Conservation (phyloP, 2,888 invertebrate species). For the Arctia plantaginis region DNA sequence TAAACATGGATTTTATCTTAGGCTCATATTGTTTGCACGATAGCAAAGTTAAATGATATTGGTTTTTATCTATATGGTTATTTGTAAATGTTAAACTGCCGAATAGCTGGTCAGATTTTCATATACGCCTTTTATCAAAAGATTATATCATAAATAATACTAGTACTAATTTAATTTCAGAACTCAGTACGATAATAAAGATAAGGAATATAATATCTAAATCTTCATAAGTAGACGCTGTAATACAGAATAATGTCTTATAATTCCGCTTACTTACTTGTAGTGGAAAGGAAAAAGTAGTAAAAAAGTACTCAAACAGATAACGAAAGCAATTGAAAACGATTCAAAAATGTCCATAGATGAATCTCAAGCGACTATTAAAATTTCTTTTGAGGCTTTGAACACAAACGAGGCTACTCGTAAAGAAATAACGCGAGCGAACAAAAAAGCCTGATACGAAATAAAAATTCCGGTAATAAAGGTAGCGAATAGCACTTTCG, state of each 20-base stretch:
- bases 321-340: constrained; percentile 21
- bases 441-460: constrained; percentile 70
- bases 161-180: not conserved
- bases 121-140: no score
- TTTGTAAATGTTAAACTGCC: no score
- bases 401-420: constrained; percentile 64
- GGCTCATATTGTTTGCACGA: not conserved
- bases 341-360: constrained; percentile 17
- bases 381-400: constrained; percentile 38
- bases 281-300: not conserved
- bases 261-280: not conserved
- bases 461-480: constrained; percentile 74
- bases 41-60: not conserved
- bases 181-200: not conserved
- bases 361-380: constrained; percentile 37
- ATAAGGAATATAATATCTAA: not conserved
- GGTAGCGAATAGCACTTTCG: constrained; percentile 76
- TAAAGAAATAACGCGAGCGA: constrained; percentile 69
- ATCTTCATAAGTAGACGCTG: not conserved
- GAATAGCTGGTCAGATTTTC: no score
- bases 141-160: not conserved
- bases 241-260: not conserved
- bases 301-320: constrained; percentile 6
- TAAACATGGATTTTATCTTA: not conserved
- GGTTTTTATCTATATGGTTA: no score